Conservation (phyloP, 2,113 vertebrate genomes). For the Tympanuchus pallidicinctus region DNA sequence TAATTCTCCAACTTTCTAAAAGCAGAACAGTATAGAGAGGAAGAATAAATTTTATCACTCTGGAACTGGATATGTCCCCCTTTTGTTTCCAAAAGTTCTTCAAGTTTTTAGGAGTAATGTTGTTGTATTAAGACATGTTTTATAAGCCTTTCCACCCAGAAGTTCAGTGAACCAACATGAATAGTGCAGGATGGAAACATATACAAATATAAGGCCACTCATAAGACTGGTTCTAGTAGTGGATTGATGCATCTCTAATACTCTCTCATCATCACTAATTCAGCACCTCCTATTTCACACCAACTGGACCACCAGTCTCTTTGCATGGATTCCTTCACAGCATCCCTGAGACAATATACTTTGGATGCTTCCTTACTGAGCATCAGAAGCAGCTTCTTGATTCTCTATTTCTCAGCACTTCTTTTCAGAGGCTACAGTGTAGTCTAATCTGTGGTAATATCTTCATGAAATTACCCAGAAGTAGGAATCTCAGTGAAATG, state of each 20-base stretch:
- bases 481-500: not conserved
- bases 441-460: not conserved
- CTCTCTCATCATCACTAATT: not conserved
- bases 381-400: not conserved
- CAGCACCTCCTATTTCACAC: not conserved
- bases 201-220: not conserved
- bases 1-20: not conserved
- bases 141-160: not conserved
- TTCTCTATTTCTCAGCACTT: not conserved
- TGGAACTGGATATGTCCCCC: not conserved
- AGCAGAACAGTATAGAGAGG: not conserved
- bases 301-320: not conserved
- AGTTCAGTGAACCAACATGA: not conserved
- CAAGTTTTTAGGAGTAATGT: not conserved
- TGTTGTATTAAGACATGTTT: not conserved
- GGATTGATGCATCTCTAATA: not conserved
- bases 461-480: not conserved
- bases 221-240: not conserved
- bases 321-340: not conserved
- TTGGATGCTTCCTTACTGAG: not conserved
- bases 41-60: not conserved
- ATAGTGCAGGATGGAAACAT: not conserved
- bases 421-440: not conserved
- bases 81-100: not conserved
- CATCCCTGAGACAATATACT: not conserved